Conservation (phyloP, 2,888 invertebrate species). For the Rapana venosa region DNA sequence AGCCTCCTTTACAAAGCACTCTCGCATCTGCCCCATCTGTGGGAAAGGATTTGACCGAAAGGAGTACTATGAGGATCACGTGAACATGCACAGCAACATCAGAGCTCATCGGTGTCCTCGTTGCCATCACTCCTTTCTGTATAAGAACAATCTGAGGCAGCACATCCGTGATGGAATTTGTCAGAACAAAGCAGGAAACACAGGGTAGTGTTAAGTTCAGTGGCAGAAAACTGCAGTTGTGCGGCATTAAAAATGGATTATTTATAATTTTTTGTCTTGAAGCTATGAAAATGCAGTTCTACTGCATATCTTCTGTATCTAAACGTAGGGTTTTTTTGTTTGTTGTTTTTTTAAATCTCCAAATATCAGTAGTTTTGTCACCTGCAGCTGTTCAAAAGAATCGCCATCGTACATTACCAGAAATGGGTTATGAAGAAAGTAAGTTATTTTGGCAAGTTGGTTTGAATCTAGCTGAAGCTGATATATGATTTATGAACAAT, state of each 20-base stretch:
- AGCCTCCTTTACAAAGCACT: background rate
- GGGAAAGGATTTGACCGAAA: constrained; percentile 14
- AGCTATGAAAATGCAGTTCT: background rate
- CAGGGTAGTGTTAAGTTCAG: background rate
- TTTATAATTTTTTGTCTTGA: background rate
- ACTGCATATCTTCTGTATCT: background rate
- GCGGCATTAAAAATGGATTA: background rate
- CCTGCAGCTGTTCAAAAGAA: too few relatives aligned
- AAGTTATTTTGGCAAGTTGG: too few relatives aligned
- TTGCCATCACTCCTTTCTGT: constrained; percentile 43
- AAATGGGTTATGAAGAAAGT: too few relatives aligned
- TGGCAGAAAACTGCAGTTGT: background rate
- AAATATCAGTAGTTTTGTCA: too few relatives aligned
- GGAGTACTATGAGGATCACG: constrained; percentile 13
- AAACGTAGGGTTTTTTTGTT: background rate
- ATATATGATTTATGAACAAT: too few relatives aligned
- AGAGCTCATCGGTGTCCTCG: constrained; percentile 13
- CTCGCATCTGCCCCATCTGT: constrained; percentile 22
- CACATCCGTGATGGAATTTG: constrained; percentile 33
- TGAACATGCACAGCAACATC: constrained; percentile 32
- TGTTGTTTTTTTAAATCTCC: too few relatives aligned
- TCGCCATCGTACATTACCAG: too few relatives aligned
- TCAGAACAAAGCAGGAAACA: background rate
- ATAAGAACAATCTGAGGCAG: constrained; percentile 39
- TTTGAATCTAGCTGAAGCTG: too few relatives aligned